Percentiles rank a stretch among this genome's conserved stretches.
Conservation (phyloP, 2,888 invertebrate genomes). For the Megamerina dolium region DNA sequence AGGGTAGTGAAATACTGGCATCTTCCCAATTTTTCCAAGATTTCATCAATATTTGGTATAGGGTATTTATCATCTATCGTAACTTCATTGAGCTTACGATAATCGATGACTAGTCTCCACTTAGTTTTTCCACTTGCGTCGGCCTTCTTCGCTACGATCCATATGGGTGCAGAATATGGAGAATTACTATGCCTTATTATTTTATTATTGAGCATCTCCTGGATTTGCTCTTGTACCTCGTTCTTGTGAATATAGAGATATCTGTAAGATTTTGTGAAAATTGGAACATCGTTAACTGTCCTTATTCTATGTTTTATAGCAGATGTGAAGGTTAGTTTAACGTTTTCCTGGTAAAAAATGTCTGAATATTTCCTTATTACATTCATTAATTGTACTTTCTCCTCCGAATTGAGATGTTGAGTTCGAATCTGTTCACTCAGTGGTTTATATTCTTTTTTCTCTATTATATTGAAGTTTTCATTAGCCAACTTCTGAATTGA, state of each 20-base stretch:
- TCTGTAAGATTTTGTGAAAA: conserved; percentile 10
- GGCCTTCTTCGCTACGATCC: conserved; percentile 7
- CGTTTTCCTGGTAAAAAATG: conserved; percentile 4
- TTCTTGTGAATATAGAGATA: conserved; percentile 12
- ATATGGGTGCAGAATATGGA: conserved; percentile 1
- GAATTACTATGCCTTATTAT: conserved; percentile 11
- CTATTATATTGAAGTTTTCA: neutral
- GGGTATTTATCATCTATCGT: conserved; percentile 17
- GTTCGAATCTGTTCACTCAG: neutral
- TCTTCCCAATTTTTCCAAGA: conserved; percentile 19
- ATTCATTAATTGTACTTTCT: conserved; percentile 1
- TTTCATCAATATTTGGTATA: conserved; percentile 18
- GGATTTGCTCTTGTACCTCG: conserved; percentile 12
- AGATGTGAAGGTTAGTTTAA: conserved; percentile 7
- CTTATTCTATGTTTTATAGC: conserved; percentile 12
- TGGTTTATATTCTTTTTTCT: neutral
- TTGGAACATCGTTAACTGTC: conserved; percentile 6
- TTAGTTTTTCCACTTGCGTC: conserved; percentile 12
- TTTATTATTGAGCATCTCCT: conserved; percentile 10
- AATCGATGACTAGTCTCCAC: conserved; percentile 18
- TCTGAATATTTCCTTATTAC: conserved; percentile 4
- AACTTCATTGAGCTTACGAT: conserved; percentile 16
- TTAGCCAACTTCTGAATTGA: neutral
- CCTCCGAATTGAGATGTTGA: neutral
- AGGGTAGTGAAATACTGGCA: conserved; percentile 18